phyloP scores from a whole-genome alignment of 2,888 invertebrate genomes.

The Ormyrus thymus region DNA sequence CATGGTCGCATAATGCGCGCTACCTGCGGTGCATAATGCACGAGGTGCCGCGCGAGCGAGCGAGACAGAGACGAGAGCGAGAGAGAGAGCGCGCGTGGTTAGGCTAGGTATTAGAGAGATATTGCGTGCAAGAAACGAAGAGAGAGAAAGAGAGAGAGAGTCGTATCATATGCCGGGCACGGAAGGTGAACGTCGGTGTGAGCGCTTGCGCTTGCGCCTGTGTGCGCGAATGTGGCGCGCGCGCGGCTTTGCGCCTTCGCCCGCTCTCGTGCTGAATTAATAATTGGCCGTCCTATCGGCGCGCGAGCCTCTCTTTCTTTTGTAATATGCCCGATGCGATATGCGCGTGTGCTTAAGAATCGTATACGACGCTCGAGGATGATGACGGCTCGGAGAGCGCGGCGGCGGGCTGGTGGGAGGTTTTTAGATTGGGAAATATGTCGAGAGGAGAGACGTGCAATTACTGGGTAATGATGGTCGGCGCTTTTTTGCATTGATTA shows the following conservation, averaged over 20 bases:
- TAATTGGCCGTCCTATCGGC: slow-evolving; percentile 49
- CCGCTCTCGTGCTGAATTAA: slow-evolving; percentile 48
- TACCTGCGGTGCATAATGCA: slow-evolving; percentile 54
- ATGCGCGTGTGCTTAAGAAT: no score
- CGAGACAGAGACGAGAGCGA: slow-evolving; percentile 7
- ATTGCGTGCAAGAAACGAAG: slow-evolving; percentile 4
- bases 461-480: slow-evolving; percentile 1
- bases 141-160: slow-evolving; percentile 12
- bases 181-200: slow-evolving; percentile 11
- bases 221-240: background rate
- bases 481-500: background rate
- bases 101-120: slow-evolving; percentile 14
- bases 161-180: background rate
- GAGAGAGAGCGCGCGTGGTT: slow-evolving; percentile 23
- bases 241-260: slow-evolving; percentile 15
- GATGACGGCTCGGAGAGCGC: background rate
- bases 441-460: background rate
- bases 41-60: slow-evolving; percentile 8
- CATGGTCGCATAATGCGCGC: slow-evolving; percentile 29
- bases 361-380: no score
- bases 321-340: no score
- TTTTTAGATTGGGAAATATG: slow-evolving; percentile 21
- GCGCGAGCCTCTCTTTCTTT: slow-evolving; percentile 7
- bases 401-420: slow-evolving; percentile 11
- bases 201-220: background rate